Evolutionary conservation across 2,113 vertebrate species (phyloP).

Genomic region (Antigone vipio): DNA sequence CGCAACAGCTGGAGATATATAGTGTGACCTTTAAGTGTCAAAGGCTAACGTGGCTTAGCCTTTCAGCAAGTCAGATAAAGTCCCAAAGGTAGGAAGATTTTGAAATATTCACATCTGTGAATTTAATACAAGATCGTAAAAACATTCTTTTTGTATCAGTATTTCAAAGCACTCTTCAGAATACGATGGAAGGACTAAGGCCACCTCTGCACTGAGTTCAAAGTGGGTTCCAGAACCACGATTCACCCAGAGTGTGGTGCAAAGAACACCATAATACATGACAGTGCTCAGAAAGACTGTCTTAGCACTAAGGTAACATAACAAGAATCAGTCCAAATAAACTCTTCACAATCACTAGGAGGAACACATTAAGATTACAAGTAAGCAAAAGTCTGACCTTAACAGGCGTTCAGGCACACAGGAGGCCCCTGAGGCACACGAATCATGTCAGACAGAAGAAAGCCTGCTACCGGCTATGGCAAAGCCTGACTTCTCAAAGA

Average conservation of each 20-base stretch:
- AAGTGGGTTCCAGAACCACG: neutral
- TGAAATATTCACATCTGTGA: neutral
- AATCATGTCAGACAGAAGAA: neutral
- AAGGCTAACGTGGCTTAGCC: neutral
- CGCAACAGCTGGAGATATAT: neutral
- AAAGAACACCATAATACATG: neutral
- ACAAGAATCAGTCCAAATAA: neutral
- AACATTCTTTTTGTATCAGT: neutral
- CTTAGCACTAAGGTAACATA: rapidly evolving
- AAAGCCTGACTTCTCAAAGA: neutral
- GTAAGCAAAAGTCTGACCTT: neutral
- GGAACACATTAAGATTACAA: neutral
- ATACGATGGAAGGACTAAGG: neutral
- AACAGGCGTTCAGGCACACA: neutral
- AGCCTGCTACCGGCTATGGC: neutral
- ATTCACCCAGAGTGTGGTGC: rapidly evolving
- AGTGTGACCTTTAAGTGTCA: neutral
- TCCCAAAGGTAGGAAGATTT: neutral
- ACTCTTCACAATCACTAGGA: neutral
- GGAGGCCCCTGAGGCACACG: rapidly evolving
- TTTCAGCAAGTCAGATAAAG: neutral
- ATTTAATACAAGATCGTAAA: neutral
- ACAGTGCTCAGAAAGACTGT: neutral
- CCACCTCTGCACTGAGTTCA: neutral
- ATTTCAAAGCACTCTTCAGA: constrained; percentile 1